Conservation (phyloP, 2,888 invertebrate species). For the Coenonympha arcania region DNA sequence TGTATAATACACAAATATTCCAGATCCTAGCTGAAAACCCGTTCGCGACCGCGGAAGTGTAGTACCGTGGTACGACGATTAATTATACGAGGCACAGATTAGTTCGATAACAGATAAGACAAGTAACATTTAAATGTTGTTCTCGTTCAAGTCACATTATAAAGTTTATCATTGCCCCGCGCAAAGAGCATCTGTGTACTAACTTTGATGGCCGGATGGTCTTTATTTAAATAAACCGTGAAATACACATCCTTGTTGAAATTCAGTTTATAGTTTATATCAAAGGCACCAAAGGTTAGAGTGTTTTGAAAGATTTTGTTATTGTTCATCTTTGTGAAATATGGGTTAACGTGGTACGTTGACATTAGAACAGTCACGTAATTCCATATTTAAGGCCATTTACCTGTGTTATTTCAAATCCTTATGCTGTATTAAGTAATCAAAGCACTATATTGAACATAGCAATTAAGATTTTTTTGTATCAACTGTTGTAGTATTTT, state of each 20-base stretch:
- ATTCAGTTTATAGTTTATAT: conserved; percentile 19
- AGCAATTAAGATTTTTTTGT: too few species aligned
- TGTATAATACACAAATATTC: conserved; percentile 26
- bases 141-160: conserved; percentile 29
- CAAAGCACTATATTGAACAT: too few species aligned
- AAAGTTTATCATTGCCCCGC: conserved; percentile 29
- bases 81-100: conserved; percentile 48
- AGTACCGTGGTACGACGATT: conserved; percentile 41
- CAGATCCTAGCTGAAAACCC: conserved; percentile 38
- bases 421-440: too few species aligned
- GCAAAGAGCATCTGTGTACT: conserved; percentile 32
- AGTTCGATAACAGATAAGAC: conserved; percentile 36
- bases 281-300: conserved; percentile 14
- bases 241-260: conserved; percentile 25
- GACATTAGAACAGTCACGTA: background rate
- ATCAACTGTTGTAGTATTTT: too few species aligned
- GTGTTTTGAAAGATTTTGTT: conserved; percentile 3
- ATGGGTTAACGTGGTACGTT: background rate
- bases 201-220: conserved; percentile 19
- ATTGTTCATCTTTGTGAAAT: background rate
- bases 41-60: conserved; percentile 51
- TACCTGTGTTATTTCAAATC: too few species aligned
- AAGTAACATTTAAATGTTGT: conserved; percentile 32
- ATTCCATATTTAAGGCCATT: background rate
- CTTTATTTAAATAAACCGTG: conserved; percentile 24